Base-by-base conservation (phyloP, 1,140 invertebrate species). In the Anadara kagoshimensis region DNA sequence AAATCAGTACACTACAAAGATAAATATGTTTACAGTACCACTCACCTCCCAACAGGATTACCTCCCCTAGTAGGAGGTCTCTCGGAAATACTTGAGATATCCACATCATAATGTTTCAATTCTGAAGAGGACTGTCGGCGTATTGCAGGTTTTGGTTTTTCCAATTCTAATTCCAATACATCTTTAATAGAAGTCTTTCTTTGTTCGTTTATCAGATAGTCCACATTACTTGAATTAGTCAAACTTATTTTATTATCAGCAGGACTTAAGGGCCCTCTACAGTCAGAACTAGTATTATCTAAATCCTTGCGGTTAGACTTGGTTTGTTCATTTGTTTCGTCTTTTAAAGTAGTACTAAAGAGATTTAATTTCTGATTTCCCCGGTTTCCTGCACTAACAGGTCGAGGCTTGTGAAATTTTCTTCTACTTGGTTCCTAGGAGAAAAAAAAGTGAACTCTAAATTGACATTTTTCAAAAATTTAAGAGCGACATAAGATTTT, bases 21-120 rank as follows among this genome's bases (percentile, higher is more conserved):
- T n/a, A n/a, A n/a, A n/a, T n/a, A n/a, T 36, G 7, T 24, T 5
- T 29, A 24, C 0, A 22, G 8, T 26, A 18, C 12, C 20, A 36
- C 16, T 63, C 18, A 63, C 61, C 61, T 63, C 26, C 49, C 61
- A 7, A 63, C 43, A 36, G 29, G 7, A 7, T 36, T 36, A 14
- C 45, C 57, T 1, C 56, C 54, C 8, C 69, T 58, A 24, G 75
- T 59, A 16, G 69, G 41, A 12, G 76, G 73, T 12, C 70, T 76
- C n/a, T 76, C 49, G 44, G 64, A 64, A n/a, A 85, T 85, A 73
- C 83, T 85, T 0, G 83, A 85, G 29, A 64, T 68, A 45, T 80
- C 77, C 1, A 85, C 81, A 80, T 76, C 82, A 64, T 85, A 85
- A 29, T 75, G 71, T 29, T 72, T 63, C 43, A 53, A 61, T 41